Base-by-base conservation (phyloP, 2,888 invertebrate genomes). In the Scaptodrosophila latifasciaeformis region DNA sequence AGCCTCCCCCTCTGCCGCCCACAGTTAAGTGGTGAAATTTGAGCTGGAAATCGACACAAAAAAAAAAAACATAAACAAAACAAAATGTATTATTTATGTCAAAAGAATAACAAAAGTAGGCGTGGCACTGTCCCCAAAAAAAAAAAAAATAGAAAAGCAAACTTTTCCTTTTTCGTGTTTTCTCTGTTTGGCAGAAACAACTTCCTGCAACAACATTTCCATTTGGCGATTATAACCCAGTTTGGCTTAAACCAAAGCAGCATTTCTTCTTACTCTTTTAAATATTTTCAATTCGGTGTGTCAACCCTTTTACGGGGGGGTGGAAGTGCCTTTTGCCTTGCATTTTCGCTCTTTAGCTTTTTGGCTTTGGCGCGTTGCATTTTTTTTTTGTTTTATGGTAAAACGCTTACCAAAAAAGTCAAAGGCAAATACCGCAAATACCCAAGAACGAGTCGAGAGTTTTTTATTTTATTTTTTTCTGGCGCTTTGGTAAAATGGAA, bases 141-240 rank as follows among this genome's bases (percentile, higher is more conserved):
- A 27, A 31, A 42, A 18, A 47, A 17, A 12, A n/a, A 43, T 19
- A 15, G 39, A 27, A 24, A 27, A 27, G 18, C 24, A 44, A 39
- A 39, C 13, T 17, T 39, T n/a, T 34, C 12, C 6, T n/a, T 34
- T n/a, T n/a, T n/a, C n/a, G n/a, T n/a, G 37, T 31, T 59, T 59
- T 60, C 56, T 64, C 6, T n/a, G n/a, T n/a, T n/a, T n/a, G n/a
- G n/a, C 62, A 54, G 49, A 45, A 54, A 49, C 55, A 61, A 74
- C 78, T 74, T 71, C 75, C 75, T 74, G 75, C 59, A 59, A 68
- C 71, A 72, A 66, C 79, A 71, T 70, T 70, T 76, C 64, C 72
- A 72, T 72, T 75, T 72, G 66, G 68, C 71, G 34, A 49, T 35
- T 72, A n/a, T n/a, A 72, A 72, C 76, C 71, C 63, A 72, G 71